Evolutionary conservation across 2,113 vertebrate genomes (phyloP).

Genomic region (Leptodactylus fuscus): DNA sequence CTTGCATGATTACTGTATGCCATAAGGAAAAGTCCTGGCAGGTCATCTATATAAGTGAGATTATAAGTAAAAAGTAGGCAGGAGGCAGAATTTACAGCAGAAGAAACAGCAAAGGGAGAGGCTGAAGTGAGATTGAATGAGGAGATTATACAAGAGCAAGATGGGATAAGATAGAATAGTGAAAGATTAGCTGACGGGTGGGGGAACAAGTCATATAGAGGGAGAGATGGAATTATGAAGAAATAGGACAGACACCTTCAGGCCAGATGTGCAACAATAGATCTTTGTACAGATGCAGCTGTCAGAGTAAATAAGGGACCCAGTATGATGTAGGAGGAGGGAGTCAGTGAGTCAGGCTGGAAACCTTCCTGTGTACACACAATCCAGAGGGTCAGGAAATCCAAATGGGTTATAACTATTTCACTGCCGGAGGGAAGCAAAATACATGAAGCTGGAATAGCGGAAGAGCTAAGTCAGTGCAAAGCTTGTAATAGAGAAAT

Average conservation of each 20-base stretch:
- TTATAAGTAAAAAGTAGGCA: too few relatives aligned
- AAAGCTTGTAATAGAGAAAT: neutral
- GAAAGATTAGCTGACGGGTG: conserved; percentile 3
- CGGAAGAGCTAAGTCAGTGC: neutral
- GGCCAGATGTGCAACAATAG: conserved; percentile 58
- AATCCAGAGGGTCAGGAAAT: conserved; percentile 44
- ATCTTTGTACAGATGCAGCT: conserved; percentile 57
- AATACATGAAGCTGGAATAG: neutral
- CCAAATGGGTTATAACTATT: conserved; percentile 25
- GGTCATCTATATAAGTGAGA: neutral
- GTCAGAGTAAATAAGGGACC: conserved; percentile 46
- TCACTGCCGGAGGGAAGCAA: conserved; percentile 8
- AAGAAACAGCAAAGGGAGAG: neutral
- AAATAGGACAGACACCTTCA: conserved; percentile 57
- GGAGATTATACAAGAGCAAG: neutral
- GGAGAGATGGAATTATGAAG: conserved; percentile 13
- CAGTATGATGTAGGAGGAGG: conserved; percentile 41
- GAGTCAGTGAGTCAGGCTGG: conserved; percentile 56
- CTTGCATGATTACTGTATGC: too few relatives aligned
- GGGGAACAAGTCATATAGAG: neutral
- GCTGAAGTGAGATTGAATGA: neutral
- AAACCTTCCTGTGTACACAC: conserved; percentile 58
- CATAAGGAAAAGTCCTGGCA: too few relatives aligned
- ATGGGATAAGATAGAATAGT: neutral
- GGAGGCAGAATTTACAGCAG: neutral